These are phyloP conservation scores for Hystrix cristata DNA, from an alignment of 2,113 vertebrate species.

Conservation along the genomic window DNA sequence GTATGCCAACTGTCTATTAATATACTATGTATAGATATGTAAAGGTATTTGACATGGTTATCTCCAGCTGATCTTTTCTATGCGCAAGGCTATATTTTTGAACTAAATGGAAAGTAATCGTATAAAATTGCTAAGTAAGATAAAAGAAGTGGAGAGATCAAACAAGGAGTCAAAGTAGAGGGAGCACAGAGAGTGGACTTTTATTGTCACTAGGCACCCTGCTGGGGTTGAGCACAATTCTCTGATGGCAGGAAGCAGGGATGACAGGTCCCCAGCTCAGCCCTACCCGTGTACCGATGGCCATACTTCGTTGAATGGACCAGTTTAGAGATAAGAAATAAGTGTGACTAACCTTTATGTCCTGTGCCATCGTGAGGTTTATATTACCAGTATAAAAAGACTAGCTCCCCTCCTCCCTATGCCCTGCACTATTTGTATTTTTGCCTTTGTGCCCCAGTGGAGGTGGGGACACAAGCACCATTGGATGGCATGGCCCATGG, in stretches of 20 bases:
- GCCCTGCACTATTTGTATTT: too few species aligned
- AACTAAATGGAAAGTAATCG: background rate
- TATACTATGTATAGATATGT: background rate
- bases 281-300: rapidly evolving
- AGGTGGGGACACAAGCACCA: background rate
- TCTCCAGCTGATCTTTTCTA: background rate
- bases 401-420: background rate
- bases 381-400: background rate
- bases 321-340: background rate
- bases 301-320: too few species aligned
- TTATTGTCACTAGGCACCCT: too few species aligned
- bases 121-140: background rate
- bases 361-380: background rate
- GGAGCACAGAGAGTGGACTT: background rate
- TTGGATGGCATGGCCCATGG: background rate
- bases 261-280: background rate
- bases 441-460: background rate
- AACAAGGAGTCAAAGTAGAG: background rate
- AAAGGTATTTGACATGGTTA: background rate
- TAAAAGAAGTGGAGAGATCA: background rate
- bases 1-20: background rate
- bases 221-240: background rate
- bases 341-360: background rate
- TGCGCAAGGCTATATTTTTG: background rate
- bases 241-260: background rate